Evolutionary conservation across 2,888 invertebrate genomes (phyloP).

Genomic region (Hofmannophila pseudospretella): DNA sequence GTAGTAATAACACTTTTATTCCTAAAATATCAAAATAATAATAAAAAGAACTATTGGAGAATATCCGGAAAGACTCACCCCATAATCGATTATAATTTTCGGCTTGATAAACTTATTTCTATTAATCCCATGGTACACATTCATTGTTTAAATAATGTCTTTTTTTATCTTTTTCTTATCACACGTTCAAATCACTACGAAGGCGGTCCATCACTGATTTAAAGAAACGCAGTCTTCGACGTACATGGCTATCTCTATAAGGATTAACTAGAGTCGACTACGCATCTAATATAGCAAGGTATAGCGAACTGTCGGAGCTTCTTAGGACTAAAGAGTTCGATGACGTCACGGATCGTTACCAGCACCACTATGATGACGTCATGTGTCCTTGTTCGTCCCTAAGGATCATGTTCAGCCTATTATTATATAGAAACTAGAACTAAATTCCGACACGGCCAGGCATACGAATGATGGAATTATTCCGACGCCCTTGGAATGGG

Average conservation of each 20-base stretch:
- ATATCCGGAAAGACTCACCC: too few relatives aligned
- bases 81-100: constrained; percentile 41
- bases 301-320: constrained; percentile 21
- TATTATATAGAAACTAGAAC: too few relatives aligned
- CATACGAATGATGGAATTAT: too few relatives aligned
- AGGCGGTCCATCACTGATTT: constrained; percentile 42
- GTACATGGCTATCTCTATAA: constrained; percentile 33
- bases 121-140: constrained; percentile 52
- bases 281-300: constrained; percentile 45
- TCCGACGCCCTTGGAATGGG: too few relatives aligned
- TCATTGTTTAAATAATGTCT: constrained; percentile 36
- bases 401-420: constrained; percentile 14
- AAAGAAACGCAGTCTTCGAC: constrained; percentile 42
- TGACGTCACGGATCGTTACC: constrained; percentile 69
- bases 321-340: constrained; percentile 9
- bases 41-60: too few relatives aligned
- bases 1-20: too few relatives aligned
- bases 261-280: constrained; percentile 28
- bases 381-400: constrained; percentile 44
- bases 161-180: too few relatives aligned
- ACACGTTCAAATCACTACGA: constrained; percentile 47
- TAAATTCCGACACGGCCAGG: too few relatives aligned
- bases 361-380: constrained; percentile 59
- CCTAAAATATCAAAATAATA: too few relatives aligned
- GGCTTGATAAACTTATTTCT: constrained; percentile 40